Evolutionary conservation across 2,888 invertebrate species (phyloP), one percentile per base, ranked within the genome.

Genomic region (Hypercompe scribonia): DNA sequence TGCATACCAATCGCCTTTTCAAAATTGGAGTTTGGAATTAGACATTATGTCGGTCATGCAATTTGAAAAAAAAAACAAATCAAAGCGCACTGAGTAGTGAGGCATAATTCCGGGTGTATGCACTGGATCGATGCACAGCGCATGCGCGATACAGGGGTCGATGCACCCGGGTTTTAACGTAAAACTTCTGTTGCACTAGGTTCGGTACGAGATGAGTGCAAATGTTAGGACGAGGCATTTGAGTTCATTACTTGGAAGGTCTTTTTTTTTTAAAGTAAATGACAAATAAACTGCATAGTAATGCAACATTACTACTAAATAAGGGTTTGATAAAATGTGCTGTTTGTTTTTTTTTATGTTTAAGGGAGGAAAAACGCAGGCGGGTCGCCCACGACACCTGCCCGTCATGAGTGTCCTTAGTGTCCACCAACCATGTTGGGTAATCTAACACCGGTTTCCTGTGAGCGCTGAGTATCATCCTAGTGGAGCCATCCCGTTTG

Each of bases 41-140:
- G 28, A 31, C 31, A 61, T 31, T 31, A 18, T 61, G 61, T 31
- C 61, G 31, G 31, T 10, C 31, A 1, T 33, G 24, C 3, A 13
- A 33, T 8, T 5, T 18, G 0, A 31, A 33, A 21, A 42, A 34
- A 39, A 31, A 28, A 66, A 36, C 54, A 18, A 18, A 68, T 28
- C 54, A 68, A 68, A 50, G 31, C 31, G 15, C 15, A 31, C 18
- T 31, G 61, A 31, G 61, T 61, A 31, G 31, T 61, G 31, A 61
- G 31, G 31, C 36, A 18, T 28, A 31, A 39, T 31, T 13, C 69
- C 65, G 69, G 42, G 69, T 70, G 71, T 64, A 70, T 92, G 92
- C 93, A 91, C 76, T 74, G 87, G 93, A 92, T 93, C 93, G 91
- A 92, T 92, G 90, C 89, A 88, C 79, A 84, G 90, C 92, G 93